Evolutionary conservation across 2,113 vertebrate species (phyloP), one percentile per base, ranked within the genome.

Genomic region (Agelaius phoeniceus): DNA sequence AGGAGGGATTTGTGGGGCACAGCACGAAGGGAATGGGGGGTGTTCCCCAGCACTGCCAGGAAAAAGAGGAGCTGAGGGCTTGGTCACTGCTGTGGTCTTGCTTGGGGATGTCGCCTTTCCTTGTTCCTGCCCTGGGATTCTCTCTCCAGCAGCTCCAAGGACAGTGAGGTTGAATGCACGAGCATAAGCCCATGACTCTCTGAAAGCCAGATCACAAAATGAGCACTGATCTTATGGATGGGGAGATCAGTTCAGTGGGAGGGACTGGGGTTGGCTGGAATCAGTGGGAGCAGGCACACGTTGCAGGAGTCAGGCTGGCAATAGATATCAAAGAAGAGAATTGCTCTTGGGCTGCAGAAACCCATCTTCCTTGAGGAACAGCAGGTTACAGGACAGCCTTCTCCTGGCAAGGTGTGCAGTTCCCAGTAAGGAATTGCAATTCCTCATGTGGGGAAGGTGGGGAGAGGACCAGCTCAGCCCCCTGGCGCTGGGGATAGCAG

Each of bases 131-230:
- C 19, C 13, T 28, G 26, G 23, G 65, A 49, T 48, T 74, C 24
- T 72, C 23, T 48, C n/a, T 66, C 11, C 37, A n/a, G 37, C 43
- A 49, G 23, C 35, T 82, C 52, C 18, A 28, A 73, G 71, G 37
- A 48, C 4, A 10, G 15, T 4, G 2, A 46, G 11, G 15, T 15
- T 16, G 1, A 15, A 72, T 1, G 1, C 1, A 1, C 10, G 44
- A 71, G 23, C 35, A 16, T 41, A 52, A 94, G 9, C 27, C 57
- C 16, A 2, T 43, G 48, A 37, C 24, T n/a, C 22, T 88, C 52
- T 51, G 43, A 2, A 10, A 78, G 27, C 16, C 88, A 82, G 30
- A 30, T 43, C 10, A 8, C 39, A 84, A 74, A 87, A 80, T 20
- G 33, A 15, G 6, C 14, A 1, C 62, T 41, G 26, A 39, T 65